These are phyloP conservation scores for Triplophysa dalaica DNA, from an alignment of 2,113 vertebrate genomes.

Conservation along the genomic window DNA sequence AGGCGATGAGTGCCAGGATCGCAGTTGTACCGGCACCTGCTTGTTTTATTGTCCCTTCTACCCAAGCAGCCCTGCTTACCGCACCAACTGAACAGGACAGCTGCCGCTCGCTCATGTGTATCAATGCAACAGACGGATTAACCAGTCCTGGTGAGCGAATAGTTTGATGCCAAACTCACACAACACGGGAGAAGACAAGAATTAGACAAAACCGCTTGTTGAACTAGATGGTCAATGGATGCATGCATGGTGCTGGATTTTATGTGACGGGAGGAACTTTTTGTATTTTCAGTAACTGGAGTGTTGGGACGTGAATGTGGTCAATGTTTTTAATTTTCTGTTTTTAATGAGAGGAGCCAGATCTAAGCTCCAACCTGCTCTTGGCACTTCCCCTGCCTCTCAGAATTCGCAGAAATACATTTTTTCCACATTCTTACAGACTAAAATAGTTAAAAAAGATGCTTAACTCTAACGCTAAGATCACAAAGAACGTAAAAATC, in stretches of 20 bases:
- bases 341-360: constrained; percentile 55
- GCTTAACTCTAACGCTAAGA: background rate
- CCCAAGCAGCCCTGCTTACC: background rate
- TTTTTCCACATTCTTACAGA: too few relatives aligned
- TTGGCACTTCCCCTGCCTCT: too few relatives aligned
- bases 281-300: constrained; percentile 11
- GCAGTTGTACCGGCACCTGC: constrained; percentile 55
- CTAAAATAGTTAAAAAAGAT: too few relatives aligned
- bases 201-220: too few relatives aligned
- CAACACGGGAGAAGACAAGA: background rate
- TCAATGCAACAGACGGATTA: background rate
- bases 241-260: background rate
- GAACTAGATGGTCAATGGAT: too few relatives aligned
- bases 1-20: constrained; percentile 40
- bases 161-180: constrained; percentile 12
- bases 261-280: background rate
- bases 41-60: constrained; percentile 53
- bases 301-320: constrained; percentile 1
- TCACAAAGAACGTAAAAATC: too few relatives aligned
- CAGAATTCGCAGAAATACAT: too few relatives aligned
- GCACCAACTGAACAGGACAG: constrained; percentile 38
- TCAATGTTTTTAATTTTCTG: constrained; percentile 59
- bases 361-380: constrained; percentile 22
- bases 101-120: constrained; percentile 40
- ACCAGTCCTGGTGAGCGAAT: background rate